phyloP scores from a whole-genome alignment of 2,797 vertebrate species.

The Amphiprion clarkii region DNA sequence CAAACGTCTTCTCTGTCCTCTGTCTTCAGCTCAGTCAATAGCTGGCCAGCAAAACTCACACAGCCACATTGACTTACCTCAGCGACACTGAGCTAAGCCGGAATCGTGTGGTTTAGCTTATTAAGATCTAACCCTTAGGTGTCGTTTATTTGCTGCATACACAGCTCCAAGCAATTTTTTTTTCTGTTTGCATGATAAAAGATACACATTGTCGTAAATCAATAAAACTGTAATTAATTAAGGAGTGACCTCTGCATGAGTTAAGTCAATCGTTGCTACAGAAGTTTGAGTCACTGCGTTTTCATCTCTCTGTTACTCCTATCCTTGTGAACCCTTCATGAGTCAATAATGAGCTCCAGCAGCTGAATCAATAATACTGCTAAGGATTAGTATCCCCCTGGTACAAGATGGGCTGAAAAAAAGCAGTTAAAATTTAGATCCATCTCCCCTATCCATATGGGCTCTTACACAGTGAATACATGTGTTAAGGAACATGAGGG shows the following conservation, averaged over 20 bases:
- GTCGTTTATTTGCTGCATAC: background rate
- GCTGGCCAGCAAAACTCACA: slow-evolving; percentile 38
- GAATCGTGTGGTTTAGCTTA: slow-evolving; percentile 18
- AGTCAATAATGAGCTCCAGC: slow-evolving; percentile 71
- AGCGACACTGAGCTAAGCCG: slow-evolving; percentile 24
- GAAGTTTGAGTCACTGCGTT: slow-evolving; percentile 37
- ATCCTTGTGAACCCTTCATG: slow-evolving; percentile 49
- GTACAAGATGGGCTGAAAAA: slow-evolving; percentile 52
- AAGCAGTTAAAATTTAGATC: slow-evolving; percentile 37
- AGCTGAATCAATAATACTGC: slow-evolving; percentile 61
- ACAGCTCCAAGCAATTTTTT: slow-evolving; percentile 4
- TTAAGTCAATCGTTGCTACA: slow-evolving; percentile 8
- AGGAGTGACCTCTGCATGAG: background rate
- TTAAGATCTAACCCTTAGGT: slow-evolving; percentile 14
- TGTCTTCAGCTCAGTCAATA: slow-evolving; percentile 59
- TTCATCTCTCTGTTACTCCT: slow-evolving; percentile 44
- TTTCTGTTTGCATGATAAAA: slow-evolving; percentile 6
- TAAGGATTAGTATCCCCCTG: slow-evolving; percentile 58
- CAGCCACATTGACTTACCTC: slow-evolving; percentile 35
- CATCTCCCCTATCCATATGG: slow-evolving; percentile 23
- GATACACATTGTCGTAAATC: slow-evolving; percentile 4
- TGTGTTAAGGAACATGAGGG: slow-evolving; percentile 9
- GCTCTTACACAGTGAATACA: slow-evolving; percentile 40
- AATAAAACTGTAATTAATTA: slow-evolving; percentile 30
- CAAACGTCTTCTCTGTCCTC: slow-evolving; percentile 47